Base-by-base conservation (phyloP, 2,888 invertebrate species). In the Tetropium fuscum region DNA sequence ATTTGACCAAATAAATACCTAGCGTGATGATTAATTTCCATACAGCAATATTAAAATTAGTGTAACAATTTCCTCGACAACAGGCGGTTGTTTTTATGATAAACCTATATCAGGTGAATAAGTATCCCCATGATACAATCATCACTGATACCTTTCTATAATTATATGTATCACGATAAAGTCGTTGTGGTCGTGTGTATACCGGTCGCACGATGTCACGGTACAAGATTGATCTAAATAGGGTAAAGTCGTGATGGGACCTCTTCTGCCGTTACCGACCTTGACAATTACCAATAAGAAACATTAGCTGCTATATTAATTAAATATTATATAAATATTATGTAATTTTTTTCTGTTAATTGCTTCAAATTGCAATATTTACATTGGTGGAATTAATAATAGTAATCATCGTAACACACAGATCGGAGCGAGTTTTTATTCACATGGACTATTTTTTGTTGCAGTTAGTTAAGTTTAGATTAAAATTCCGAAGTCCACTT, bases 181-280 rank as follows among this genome's bases (percentile, higher is more conserved):
- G 74, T 71, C 72, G 70, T 73, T 69, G 71, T 71, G 66, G 68
- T 75, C 74, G 73, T 74, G 74, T 73, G 72, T 65, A 68, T 67
- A 64, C 59, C 60, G 68, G 72, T 70, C 69, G 70, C 74, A 76
- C 74, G 75, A 73, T 74, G 73, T 74, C 74, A 73, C 74, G 74
- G 69, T 59, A 54, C 43, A 66, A 75, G 74, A 74, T 74, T 76
- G 76, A 75, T 76, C 76, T 76, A 74, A 75, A 76, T 76, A 74
- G 74, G 74, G 74, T 74, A 74, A 74, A 76, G 71, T 76, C 76
- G 76, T 76, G 75, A 74, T 70, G 69, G 70, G 68, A 75, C 72
- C 71, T 75, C 70, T 73, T 61, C 54, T 53, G 59, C 72, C 66
- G 69, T 72, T 73, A 72, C 68, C 72, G 74, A 72, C 76, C 76